Base-by-base conservation (phyloP, 2,113 vertebrate species). In the Toxotes chatareus region DNA sequence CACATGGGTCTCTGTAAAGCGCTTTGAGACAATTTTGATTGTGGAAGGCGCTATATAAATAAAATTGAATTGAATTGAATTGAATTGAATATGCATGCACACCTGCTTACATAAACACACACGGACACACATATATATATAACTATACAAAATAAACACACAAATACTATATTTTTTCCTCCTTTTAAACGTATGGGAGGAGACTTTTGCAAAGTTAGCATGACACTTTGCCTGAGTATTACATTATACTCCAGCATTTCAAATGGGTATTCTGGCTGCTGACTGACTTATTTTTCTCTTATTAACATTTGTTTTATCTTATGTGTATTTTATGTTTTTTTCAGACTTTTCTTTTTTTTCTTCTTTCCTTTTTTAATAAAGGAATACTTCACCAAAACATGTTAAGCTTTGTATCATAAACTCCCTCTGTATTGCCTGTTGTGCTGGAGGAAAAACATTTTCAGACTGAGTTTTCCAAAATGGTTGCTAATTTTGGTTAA, bases 221-320 rank as follows among this genome's bases (percentile, higher is more conserved):
- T 87, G 83, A 86, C 44, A 56, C 68, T 76, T 59, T 51, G 61
- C 66, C 74, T 83, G 80, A 71, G 67, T 80, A 68, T 73, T 44
- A 73, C 46, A 49, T 60, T 27, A 46, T 68, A 65, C 53, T 72
- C 21, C 56, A 60, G 46, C 60, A 36, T 84, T 73, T 83, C 27
- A 49, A 19, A 75, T 60, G 31, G 10, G 34, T 86, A 70, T 66
- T 87, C 65, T 71, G 55, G 53, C 67, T 79, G 64, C 73, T 75
- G 60, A 75, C 46, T 51, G 32, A 68, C 17, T 56, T 69, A n/a
- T 53, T 66, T 38, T 63, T 23, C 23, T 73, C n/a, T 59, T 57
- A 42, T 72, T 64, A 63, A n/a, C 13, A 47, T 69, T 75, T 53
- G 6, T 16, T 57, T 73, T n/a, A 6, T 59, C 1, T 66, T 19